Evolutionary conservation across 1,140 invertebrate species (phyloP).

Genomic region (Conus ventricosus): DNA sequence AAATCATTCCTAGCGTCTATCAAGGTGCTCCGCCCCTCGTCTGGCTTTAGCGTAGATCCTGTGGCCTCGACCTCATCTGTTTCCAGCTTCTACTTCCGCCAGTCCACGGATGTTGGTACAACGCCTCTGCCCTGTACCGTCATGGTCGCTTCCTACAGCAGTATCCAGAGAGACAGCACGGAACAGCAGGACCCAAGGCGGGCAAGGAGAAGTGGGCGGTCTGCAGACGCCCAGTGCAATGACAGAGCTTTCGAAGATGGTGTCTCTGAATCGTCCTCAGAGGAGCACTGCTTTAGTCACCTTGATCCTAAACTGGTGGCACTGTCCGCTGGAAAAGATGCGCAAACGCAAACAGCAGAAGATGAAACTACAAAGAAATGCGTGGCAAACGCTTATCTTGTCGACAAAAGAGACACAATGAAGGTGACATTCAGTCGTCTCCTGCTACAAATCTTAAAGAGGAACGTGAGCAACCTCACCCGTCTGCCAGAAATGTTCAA

Average conservation of each 20-base stretch:
- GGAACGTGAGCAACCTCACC: neutral
- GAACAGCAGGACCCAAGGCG: neutral
- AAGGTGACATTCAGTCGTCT: neutral
- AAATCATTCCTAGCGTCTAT: neutral
- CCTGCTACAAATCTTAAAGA: neutral
- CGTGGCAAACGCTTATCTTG: neutral
- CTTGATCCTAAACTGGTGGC: neutral
- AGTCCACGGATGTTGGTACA: neutral
- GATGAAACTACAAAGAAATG: neutral
- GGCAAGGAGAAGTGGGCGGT: neutral
- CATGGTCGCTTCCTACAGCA: neutral
- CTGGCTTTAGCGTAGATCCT: neutral
- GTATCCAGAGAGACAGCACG: neutral
- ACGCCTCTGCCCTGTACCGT: neutral
- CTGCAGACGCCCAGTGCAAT: neutral
- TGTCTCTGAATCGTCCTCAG: neutral
- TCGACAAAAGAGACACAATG: neutral
- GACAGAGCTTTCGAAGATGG: neutral
- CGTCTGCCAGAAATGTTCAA: neutral
- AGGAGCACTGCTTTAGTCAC: neutral
- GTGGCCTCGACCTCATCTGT: neutral
- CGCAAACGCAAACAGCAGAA: neutral
- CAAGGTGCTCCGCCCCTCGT: neutral
- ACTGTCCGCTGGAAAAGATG: neutral
- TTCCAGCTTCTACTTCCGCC: neutral